phyloP scores from a whole-genome alignment of 1,140 invertebrate genomes.

The Planococcus citri region DNA sequence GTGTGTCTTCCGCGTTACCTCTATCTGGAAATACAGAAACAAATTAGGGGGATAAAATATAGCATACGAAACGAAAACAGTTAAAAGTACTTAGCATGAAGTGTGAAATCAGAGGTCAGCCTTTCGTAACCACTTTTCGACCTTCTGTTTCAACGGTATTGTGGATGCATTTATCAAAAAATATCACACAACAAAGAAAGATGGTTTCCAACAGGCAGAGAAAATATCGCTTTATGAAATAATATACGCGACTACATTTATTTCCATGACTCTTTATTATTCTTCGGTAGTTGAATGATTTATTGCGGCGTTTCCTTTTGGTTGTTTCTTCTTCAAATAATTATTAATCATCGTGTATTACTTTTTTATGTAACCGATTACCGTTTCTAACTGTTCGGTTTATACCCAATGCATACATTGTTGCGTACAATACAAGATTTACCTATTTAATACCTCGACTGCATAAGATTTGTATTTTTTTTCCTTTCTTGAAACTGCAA shows the following conservation, averaged over 20 bases:
- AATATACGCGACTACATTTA: slow-evolving; percentile 12
- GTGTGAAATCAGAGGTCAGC: slow-evolving; percentile 12
- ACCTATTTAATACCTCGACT: no score
- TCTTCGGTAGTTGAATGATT: slow-evolving; percentile 14
- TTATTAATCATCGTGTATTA: not conserved
- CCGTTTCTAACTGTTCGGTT: not conserved
- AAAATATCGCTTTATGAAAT: slow-evolving; percentile 4
- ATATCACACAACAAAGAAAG: not conserved
- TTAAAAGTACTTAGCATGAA: slow-evolving; percentile 8
- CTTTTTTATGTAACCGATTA: slow-evolving; percentile 10
- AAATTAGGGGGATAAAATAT: slow-evolving; percentile 9
- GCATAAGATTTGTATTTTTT: no score
- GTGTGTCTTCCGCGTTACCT: no score
- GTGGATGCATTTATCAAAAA: slow-evolving; percentile 14
- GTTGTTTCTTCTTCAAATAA: slow-evolving; percentile 14
- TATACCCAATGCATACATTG: no score
- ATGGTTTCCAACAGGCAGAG: slow-evolving; percentile 4
- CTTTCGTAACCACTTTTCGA: slow-evolving; percentile 11
- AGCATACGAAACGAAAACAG: not conserved
- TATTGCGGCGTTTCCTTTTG: slow-evolving; percentile 8
- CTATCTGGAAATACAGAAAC: not conserved
- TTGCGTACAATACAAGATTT: no score
- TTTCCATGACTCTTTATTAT: slow-evolving; percentile 14
- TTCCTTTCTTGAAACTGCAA: no score
- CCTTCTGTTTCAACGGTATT: not conserved